Base-by-base conservation (phyloP, 2,113 vertebrate species). In the Otolemur garnettii region DNA sequence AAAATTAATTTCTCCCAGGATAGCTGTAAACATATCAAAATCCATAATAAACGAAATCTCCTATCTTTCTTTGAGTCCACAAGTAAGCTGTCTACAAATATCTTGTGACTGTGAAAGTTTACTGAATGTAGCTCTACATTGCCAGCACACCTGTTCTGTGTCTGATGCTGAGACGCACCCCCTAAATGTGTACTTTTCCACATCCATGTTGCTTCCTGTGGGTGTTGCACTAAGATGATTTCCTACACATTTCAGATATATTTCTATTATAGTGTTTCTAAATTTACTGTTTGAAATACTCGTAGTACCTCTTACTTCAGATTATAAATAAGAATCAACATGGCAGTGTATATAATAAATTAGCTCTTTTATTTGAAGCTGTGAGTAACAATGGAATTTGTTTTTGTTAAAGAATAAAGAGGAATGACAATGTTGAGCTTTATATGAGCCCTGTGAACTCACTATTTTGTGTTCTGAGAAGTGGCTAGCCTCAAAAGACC, bases 321-420 rank as follows among this genome's bases (percentile, higher is more conserved):
- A 72, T 62, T 92, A 7, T 85, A 64, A 64, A 26, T 28, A 64
- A 93, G 38, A 94, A 94, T 83, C 89, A 71, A 50, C 35, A 64
- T 45, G 28, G 26, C 28, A 92, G 22, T 64, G 30, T 95, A 33
- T 15, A 78, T 45, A 85, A 84, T 69, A 78, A 92, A 90, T 66
- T 82, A 69, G 6, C 21, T 81, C 12, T 90, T 86, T 74, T 79
- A 89, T 50, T 96, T 92, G 81, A 94, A 72, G 13, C 13, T n/a
- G 30, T 4, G 45, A 6, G 12, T 22, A 93, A 91, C 8, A 50
- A 74, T 1, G 55, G 55, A 80, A 45, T 69, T 83, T 64, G 14
- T 3, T 42, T 64, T 59, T 53, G 35, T 45, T 42, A 75, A 87
- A 69, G 26, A 75, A 55, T 30, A 28, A 79, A 79, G 83, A 59